Conservation (phyloP, 2,113 vertebrate genomes). For the Desmodus rotundus region DNA sequence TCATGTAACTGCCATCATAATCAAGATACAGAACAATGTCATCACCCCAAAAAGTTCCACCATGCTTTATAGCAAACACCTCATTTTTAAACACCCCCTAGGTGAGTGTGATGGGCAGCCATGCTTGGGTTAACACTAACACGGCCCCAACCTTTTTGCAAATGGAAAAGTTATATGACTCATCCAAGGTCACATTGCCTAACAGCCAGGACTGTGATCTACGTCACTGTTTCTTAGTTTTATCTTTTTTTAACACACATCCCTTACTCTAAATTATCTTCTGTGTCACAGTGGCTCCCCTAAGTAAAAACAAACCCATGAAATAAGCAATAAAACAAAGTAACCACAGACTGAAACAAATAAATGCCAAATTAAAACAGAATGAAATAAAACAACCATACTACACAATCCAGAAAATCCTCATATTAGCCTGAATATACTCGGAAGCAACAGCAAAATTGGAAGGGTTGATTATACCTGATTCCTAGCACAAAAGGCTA, state of each 20-base stretch:
- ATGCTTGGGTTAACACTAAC: background rate
- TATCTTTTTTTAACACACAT: background rate
- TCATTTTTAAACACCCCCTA: background rate
- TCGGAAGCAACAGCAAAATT: background rate
- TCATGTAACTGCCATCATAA: background rate
- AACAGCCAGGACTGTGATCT: background rate
- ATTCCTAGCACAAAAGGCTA: background rate
- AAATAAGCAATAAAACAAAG: background rate
- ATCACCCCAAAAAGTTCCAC: background rate
- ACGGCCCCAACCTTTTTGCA: background rate
- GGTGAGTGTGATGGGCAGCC: background rate
- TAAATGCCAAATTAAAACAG: background rate
- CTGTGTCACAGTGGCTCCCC: background rate
- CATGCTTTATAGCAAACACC: background rate
- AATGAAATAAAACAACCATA: background rate
- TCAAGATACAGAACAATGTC: background rate
- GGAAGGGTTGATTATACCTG: background rate
- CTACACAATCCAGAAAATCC: background rate
- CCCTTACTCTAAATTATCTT: background rate
- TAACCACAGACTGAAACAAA: background rate
- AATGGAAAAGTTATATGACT: background rate
- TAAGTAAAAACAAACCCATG: conserved; percentile 1
- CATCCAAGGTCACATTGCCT: background rate
- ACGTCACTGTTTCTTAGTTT: background rate
- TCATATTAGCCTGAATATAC: background rate